A percentile compares a stretch with the other conserved stretches of the same genome.
Conservation (phyloP, 2,888 invertebrate species). For the Beris morrisii region DNA sequence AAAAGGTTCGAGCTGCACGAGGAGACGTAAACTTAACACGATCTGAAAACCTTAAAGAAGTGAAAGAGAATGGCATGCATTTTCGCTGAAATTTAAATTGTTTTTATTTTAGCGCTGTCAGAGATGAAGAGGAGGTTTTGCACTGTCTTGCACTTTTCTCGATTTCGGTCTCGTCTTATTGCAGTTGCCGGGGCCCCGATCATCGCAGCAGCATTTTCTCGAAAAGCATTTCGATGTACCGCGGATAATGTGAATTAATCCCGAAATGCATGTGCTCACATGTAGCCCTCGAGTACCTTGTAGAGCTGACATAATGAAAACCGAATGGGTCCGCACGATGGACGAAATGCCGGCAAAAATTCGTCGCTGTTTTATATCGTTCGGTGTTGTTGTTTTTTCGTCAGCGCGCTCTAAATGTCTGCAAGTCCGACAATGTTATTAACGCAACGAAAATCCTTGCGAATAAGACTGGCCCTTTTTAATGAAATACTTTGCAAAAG, state of each 20-base stretch:
- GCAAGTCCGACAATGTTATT: constrained; percentile 30
- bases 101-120: constrained; percentile 10
- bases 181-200: constrained; percentile 14
- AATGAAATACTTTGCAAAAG: constrained; percentile 21
- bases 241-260: constrained; percentile 43
- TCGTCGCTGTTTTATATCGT: no score
- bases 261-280: constrained; percentile 34
- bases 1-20: constrained; percentile 1
- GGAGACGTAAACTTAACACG: constrained; percentile 9
- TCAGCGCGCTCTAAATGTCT: constrained; percentile 17
- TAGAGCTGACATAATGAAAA: constrained; percentile 19
- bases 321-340: neutral
- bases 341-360: no score
- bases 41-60: constrained; percentile 15
- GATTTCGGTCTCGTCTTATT: neutral
- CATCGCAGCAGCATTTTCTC: constrained; percentile 20
- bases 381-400: neutral
- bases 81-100: constrained; percentile 24
- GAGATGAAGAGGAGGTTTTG: constrained; percentile 8
- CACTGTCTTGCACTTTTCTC: constrained; percentile 13
- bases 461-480: constrained; percentile 25
- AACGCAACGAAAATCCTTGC: constrained; percentile 14
- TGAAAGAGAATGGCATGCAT: constrained; percentile 22
- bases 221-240: constrained; percentile 44
- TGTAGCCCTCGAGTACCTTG: neutral